A percentile compares a stretch with the other conserved stretches of the same genome.
phyloP scores from a whole-genome alignment of 2,797 vertebrate genomes.

The Corythornis leucogaster region DNA sequence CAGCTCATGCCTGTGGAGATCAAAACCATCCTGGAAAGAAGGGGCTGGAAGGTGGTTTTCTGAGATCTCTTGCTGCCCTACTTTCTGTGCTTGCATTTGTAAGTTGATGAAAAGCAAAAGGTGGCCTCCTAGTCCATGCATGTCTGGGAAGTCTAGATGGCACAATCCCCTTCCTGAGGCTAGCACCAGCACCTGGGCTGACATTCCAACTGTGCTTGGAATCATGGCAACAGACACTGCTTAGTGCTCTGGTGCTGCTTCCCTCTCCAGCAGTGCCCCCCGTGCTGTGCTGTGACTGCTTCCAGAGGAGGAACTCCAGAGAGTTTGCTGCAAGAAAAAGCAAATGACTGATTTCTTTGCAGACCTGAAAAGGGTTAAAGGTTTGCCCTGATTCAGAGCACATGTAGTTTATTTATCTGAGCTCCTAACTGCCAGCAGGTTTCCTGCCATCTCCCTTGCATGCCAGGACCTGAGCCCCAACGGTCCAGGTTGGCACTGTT shows the following conservation, averaged over 20 bases:
- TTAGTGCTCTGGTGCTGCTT: neutral
- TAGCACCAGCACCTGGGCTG: neutral
- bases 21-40: neutral
- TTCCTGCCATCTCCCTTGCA: neutral
- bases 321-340: neutral
- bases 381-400: fast-evolving
- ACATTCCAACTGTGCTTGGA: neutral
- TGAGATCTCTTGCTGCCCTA: neutral
- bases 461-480: neutral
- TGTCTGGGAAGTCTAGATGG: neutral
- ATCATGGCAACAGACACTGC: fast-evolving
- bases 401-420: neutral
- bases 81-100: neutral
- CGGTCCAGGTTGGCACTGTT: neutral
- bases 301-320: neutral
- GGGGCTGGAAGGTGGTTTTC: neutral
- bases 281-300: neutral
- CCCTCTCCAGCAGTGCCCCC: fast-evolving
- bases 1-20: neutral
- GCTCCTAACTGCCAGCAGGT: neutral
- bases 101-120: neutral
- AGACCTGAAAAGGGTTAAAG: neutral
- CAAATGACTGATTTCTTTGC: neutral
- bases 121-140: neutral
- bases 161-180: neutral